Conservation (phyloP, 2,113 vertebrate genomes). For the Scytalopus superciliaris region DNA sequence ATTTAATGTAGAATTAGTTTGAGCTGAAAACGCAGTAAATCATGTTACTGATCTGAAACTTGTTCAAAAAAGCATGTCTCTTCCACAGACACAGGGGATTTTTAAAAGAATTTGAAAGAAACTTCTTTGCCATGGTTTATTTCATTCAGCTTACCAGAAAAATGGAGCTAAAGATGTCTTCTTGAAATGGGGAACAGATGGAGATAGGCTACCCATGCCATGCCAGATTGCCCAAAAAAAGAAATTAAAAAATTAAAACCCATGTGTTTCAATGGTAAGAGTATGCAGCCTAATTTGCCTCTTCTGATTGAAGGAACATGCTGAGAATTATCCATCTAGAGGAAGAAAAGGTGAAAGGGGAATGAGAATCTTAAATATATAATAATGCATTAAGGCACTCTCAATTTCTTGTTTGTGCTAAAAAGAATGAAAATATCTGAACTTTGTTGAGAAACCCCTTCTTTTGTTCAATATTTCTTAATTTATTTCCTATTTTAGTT, state of each 20-base stretch:
- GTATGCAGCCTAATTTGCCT: not conserved
- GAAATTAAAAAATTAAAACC: not conserved
- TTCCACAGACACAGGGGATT: slow-evolving; percentile 18
- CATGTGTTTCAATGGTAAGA: not conserved
- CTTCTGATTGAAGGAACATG: not conserved
- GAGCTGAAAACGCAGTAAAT: slow-evolving; percentile 62
- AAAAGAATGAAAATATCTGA: not conserved
- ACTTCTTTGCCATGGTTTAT: slow-evolving; percentile 6
- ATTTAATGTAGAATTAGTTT: slow-evolving; percentile 60
- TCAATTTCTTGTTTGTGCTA: not conserved
- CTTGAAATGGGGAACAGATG: slow-evolving; percentile 15
- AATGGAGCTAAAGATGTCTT: not conserved
- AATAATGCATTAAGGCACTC: not conserved
- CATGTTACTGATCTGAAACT: slow-evolving; percentile 28
- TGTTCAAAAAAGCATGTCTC: not conserved
- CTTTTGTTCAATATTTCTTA: not conserved
- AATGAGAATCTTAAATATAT: not conserved
- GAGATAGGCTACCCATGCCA: not conserved
- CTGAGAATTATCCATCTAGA: not conserved
- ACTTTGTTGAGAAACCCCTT: not conserved
- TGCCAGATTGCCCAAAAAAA: not conserved
- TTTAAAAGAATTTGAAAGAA: slow-evolving; percentile 12
- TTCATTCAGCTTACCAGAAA: not conserved
- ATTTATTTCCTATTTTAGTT: slow-evolving; percentile 5
- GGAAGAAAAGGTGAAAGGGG: not conserved